Evolutionary conservation across 2,113 vertebrate genomes (phyloP).

Genomic region (Scytalopus superciliaris): DNA sequence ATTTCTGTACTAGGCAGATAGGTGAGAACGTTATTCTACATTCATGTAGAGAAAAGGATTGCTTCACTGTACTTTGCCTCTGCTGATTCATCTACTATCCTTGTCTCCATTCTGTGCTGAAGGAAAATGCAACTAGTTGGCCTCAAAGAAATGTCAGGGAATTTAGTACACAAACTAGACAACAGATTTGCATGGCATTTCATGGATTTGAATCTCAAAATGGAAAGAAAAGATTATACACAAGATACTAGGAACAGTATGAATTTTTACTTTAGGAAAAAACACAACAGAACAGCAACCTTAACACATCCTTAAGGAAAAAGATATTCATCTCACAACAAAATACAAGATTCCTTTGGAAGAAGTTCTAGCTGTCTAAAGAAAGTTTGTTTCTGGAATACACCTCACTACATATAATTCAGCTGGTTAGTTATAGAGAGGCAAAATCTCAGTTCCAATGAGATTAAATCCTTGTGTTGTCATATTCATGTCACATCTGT

Average conservation of each 20-base stretch:
- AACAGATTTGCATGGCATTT: neutral
- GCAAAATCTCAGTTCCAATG: neutral
- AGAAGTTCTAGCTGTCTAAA: neutral
- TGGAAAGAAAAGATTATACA: neutral
- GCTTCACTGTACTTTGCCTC: neutral
- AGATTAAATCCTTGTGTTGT: neutral
- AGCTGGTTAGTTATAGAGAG: neutral
- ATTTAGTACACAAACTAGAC: neutral
- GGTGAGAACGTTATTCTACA: neutral
- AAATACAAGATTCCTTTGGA: neutral
- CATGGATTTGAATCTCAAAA: neutral
- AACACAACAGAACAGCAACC: neutral
- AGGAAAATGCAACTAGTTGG: neutral
- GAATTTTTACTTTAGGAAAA: neutral
- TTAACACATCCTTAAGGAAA: neutral
- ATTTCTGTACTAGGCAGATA: neutral
- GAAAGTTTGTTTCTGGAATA: neutral
- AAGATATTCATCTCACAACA: neutral
- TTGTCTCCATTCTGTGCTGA: neutral
- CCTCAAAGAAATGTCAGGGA: neutral
- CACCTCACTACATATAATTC: neutral
- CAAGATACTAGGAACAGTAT: neutral
- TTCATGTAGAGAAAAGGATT: neutral
- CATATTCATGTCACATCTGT: neutral
- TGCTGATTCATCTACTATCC: neutral